Conservation (phyloP, 2,113 vertebrate genomes). For the Xyliphius kryptos region DNA sequence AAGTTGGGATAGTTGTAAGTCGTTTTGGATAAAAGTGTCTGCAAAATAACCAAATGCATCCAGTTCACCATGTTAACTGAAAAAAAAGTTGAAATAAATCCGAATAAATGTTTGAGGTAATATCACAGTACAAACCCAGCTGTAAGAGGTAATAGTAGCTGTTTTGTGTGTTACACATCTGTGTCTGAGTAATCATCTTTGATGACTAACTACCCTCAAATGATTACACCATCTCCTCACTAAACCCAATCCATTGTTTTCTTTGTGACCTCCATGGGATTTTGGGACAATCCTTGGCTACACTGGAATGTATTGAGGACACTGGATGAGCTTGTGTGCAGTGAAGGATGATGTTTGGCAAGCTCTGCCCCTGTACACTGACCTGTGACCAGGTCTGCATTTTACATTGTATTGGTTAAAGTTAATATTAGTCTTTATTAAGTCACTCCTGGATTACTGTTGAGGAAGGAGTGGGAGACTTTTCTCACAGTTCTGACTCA, state of each 20-base stretch:
- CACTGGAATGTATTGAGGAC: too few relatives aligned
- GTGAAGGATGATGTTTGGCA: not conserved
- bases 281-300: slow-evolving; percentile 9
- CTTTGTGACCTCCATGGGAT: slow-evolving; percentile 20
- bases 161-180: slow-evolving; percentile 40
- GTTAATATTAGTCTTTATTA: slow-evolving; percentile 18
- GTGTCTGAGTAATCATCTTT: slow-evolving; percentile 28
- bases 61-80: too few relatives aligned
- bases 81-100: too few relatives aligned
- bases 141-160: too few relatives aligned
- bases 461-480: slow-evolving; percentile 6
- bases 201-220: slow-evolving; percentile 35
- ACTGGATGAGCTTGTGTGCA: too few relatives aligned
- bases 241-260: slow-evolving; percentile 25
- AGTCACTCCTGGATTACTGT: not conserved
- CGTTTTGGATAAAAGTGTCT: too few relatives aligned
- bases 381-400: slow-evolving; percentile 2
- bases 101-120: too few relatives aligned
- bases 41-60: too few relatives aligned
- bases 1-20: too few relatives aligned
- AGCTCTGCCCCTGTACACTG: slow-evolving; percentile 4
- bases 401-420: not conserved
- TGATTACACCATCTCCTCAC: slow-evolving; percentile 29
- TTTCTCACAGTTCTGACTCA: slow-evolving; percentile 43
- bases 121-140: too few relatives aligned